Evolutionary conservation across 2,888 invertebrate species (phyloP).

Genomic region (Volucella bombylans): DNA sequence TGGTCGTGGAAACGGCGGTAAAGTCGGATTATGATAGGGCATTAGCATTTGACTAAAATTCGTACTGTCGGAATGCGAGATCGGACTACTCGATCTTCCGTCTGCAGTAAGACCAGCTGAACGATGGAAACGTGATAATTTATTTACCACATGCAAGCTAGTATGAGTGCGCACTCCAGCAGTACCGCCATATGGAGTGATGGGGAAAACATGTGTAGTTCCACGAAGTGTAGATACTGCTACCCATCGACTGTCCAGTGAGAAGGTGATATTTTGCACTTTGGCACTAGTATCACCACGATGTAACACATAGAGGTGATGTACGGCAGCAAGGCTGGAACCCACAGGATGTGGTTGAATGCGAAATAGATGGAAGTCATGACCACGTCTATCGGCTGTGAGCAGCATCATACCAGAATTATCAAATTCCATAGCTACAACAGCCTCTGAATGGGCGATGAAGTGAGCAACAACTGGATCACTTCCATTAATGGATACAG

Average conservation of each 20-base stretch:
- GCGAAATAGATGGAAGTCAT: constrained; percentile 97
- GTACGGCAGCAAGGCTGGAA: constrained; percentile 92
- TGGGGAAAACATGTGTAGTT: constrained; percentile 98
- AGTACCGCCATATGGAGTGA: constrained; percentile 97
- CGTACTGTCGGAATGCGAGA: constrained; percentile 82
- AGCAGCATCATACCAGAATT: constrained; percentile 93
- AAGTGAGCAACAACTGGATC: constrained; percentile 94
- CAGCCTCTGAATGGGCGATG: constrained; percentile 92
- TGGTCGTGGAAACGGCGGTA: constrained; percentile 95
- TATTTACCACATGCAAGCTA: constrained; percentile 95
- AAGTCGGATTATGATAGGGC: constrained; percentile 92
- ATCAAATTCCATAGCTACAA: constrained; percentile 95
- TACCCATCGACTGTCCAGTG: constrained; percentile 97
- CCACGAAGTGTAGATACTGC: constrained; percentile 97
- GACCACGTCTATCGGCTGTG: constrained; percentile 95
- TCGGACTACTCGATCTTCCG: constrained; percentile 88
- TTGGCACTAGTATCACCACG: constrained; percentile 97
- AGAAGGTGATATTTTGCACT: constrained; percentile 96
- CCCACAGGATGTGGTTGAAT: constrained; percentile 96
- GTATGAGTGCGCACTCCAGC: constrained; percentile 96
- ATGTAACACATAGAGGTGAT: constrained; percentile 97
- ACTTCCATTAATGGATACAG: constrained; percentile 82
- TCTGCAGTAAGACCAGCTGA: constrained; percentile 93
- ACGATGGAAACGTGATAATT: constrained; percentile 96
- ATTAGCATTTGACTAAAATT: constrained; percentile 82